Percentiles rank a stretch among this genome's conserved stretches.
These are phyloP conservation scores for Acanthacorydalis orientalis DNA, from an alignment of 2,888 invertebrate species.

Conservation along the genomic window DNA sequence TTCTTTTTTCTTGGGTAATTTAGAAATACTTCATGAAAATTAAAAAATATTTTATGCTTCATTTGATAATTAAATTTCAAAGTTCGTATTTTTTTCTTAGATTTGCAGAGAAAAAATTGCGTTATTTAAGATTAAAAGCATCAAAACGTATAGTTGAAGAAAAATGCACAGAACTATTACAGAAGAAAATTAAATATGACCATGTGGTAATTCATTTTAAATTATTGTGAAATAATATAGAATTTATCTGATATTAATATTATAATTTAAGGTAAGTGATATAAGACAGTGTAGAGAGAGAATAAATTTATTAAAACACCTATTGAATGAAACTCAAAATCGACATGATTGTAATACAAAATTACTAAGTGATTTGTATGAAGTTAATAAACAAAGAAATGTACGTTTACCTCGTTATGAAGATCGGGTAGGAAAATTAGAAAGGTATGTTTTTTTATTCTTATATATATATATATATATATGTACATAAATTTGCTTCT, in stretches of 20 bases:
- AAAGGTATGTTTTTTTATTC: slow-evolving; percentile 17
- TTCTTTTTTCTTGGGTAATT: too few relatives aligned
- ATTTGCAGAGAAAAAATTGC: slow-evolving; percentile 43
- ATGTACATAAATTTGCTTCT: too few relatives aligned
- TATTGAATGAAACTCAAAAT: slow-evolving; percentile 36
- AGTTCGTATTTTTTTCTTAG: slow-evolving; percentile 19
- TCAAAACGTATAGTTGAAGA: slow-evolving; percentile 34
- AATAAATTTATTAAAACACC: slow-evolving; percentile 33
- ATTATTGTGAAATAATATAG: not conserved
- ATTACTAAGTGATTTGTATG: slow-evolving; percentile 20
- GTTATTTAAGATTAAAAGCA: slow-evolving; percentile 37
- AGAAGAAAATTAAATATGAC: slow-evolving; percentile 26
- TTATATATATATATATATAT: not conserved
- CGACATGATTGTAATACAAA: slow-evolving; percentile 17
- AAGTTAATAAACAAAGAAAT: slow-evolving; percentile 24
- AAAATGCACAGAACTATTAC: slow-evolving; percentile 34
- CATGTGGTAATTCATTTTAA: slow-evolving; percentile 17
- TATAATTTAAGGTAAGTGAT: slow-evolving; percentile 31
- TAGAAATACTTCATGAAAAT: too few relatives aligned
- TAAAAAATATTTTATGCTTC: too few relatives aligned
- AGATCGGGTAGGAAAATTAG: slow-evolving; percentile 41
- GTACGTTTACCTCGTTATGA: slow-evolving; percentile 42
- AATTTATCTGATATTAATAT: slow-evolving; percentile 2
- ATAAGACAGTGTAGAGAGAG: slow-evolving; percentile 41
- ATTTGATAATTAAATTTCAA: too few relatives aligned